phyloP scores from a whole-genome alignment of 2,797 vertebrate species.

The Enteromius radiatus region DNA sequence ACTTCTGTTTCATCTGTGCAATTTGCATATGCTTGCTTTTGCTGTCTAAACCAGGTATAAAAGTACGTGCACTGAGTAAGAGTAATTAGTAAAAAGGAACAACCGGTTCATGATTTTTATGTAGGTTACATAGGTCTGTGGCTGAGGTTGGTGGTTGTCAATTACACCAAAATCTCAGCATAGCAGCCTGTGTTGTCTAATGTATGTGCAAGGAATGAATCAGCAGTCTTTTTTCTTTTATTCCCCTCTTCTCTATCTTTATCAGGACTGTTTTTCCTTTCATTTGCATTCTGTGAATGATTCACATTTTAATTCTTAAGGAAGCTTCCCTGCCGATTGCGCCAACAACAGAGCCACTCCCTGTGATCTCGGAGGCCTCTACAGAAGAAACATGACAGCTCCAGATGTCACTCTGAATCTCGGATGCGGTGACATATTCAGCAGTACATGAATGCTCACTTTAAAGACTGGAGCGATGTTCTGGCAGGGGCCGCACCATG shows the following conservation, averaged over 20 bases:
- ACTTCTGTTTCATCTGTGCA: constrained; percentile 19
- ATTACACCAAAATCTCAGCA: background rate
- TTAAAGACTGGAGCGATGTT: constrained; percentile 80
- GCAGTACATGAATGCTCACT: constrained; percentile 72
- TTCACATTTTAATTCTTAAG: constrained; percentile 8
- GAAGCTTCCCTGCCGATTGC: constrained; percentile 35
- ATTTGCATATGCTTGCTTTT: constrained; percentile 37
- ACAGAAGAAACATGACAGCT: constrained; percentile 27
- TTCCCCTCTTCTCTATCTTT: background rate
- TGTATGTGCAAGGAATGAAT: background rate
- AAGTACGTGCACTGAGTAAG: background rate
- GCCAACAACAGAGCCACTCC: constrained; percentile 41
- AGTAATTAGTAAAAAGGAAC: background rate
- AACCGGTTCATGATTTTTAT: background rate
- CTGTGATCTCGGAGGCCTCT: background rate
- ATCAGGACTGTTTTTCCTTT: background rate
- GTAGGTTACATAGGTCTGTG: background rate
- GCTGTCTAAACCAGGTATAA: background rate
- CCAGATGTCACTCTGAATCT: constrained; percentile 30
- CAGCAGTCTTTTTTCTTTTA: background rate
- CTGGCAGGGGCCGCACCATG: constrained; percentile 90
- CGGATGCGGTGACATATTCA: background rate
- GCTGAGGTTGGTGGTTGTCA: background rate
- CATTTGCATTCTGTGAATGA: constrained; percentile 32
- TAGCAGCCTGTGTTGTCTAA: background rate